These are phyloP conservation scores for Acromyrmex echinatior DNA, from an alignment of 1,140 invertebrate genomes.

Conservation along the genomic window DNA sequence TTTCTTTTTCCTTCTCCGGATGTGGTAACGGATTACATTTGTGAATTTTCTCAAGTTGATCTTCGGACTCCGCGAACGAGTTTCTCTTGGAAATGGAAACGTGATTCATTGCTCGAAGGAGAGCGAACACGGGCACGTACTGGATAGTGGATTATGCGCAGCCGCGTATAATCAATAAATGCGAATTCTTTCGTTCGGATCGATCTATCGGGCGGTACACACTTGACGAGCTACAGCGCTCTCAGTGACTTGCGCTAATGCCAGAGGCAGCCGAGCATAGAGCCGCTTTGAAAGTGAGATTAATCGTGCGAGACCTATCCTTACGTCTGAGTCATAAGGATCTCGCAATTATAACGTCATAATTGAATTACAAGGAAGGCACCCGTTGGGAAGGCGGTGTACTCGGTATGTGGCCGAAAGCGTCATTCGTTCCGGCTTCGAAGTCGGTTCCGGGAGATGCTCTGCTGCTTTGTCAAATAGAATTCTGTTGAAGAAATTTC, in stretches of 20 bases:
- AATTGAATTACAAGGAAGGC: conserved; percentile 64
- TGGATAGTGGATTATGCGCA: neutral
- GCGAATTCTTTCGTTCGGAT: neutral
- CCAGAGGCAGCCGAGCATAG: conserved; percentile 60
- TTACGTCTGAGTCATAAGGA: conserved; percentile 64
- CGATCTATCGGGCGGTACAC: conserved; percentile 8
- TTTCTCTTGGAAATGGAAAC: conserved; percentile 22
- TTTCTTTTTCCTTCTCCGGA: neutral
- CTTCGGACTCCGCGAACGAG: neutral
- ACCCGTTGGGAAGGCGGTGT: conserved; percentile 40
- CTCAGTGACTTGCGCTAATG: conserved; percentile 26
- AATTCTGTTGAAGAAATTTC: neutral
- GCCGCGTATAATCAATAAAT: conserved; percentile 15
- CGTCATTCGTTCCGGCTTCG: conserved; percentile 23
- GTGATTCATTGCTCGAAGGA: conserved; percentile 28
- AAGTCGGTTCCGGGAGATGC: conserved; percentile 11
- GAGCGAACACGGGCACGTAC: neutral
- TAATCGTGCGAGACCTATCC: conserved; percentile 70
- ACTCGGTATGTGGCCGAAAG: conserved; percentile 5
- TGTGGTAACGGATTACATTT: neutral
- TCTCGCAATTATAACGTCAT: conserved; percentile 70
- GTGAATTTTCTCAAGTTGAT: neutral
- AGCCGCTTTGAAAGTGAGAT: conserved; percentile 74
- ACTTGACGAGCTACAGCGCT: conserved; percentile 5
- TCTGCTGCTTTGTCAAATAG: neutral